phyloP scores from a whole-genome alignment of 2,113 vertebrate genomes.

The Patagioenas fasciata region DNA sequence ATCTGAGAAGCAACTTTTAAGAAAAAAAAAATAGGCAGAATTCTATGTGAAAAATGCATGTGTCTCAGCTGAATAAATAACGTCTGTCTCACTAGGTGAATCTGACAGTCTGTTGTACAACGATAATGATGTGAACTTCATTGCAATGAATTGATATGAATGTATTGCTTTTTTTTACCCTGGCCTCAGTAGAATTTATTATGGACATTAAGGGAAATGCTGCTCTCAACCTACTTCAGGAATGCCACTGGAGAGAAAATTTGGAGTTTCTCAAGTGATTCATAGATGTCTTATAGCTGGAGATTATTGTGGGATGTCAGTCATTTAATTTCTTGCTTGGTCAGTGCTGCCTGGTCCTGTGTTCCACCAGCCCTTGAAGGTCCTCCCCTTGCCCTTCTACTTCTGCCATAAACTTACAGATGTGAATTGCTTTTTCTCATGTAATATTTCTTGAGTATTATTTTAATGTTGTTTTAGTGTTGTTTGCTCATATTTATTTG shows the following conservation, averaged over 20 bases:
- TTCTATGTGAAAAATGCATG: not conserved
- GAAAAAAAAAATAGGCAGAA: not conserved
- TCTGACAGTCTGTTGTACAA: not conserved
- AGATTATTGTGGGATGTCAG: not conserved
- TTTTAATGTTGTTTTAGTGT: not conserved
- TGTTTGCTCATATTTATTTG: not conserved
- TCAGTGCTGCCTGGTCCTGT: not conserved
- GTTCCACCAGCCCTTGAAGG: not conserved
- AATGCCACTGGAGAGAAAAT: not conserved
- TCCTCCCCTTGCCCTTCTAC: not conserved
- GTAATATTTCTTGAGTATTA: not conserved
- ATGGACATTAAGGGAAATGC: not conserved
- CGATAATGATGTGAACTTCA: not conserved
- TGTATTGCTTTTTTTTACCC: no score
- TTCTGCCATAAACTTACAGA: not conserved
- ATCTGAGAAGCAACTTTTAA: not conserved
- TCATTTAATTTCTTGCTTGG: not conserved
- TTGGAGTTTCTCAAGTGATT: not conserved
- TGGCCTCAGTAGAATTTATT: not conserved
- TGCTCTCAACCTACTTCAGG: not conserved
- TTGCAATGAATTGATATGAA: not conserved
- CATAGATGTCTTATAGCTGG: not conserved
- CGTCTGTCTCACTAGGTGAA: not conserved
- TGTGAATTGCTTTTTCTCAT: not conserved
- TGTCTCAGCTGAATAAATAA: not conserved